Evolutionary conservation across 2,797 vertebrate genomes (phyloP), one percentile per base, ranked within the genome.

Genomic region (Chelon auratus): DNA sequence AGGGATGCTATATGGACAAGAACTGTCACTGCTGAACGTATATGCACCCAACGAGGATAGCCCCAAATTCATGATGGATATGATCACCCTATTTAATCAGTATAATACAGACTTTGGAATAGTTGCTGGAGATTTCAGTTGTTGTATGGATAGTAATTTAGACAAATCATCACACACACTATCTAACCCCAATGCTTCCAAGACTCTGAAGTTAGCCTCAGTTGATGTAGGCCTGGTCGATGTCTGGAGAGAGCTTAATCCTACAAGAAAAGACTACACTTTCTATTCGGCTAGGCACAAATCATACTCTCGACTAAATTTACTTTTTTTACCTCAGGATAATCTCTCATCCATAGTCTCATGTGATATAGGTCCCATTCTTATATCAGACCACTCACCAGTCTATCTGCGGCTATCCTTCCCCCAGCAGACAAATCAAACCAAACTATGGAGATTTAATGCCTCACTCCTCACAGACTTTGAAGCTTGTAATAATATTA

Each of bases 371-470:
- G 75, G 58, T 0, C 10, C 53, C 12, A 75, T 75, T 67, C 60
- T 70, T 58, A 66, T 67, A 50, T 78, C 75, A 39, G 63, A 78
- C 17, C 67, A 75, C 12, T 59, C 76, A 18, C 70, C 58, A 60
- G 59, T 84, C 5, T 56, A 59, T 4, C 67, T 81, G 2, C 36
- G 3, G 14, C 12, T 75, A 4, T 48, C 43, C 13, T 54, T 72
- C 0, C 33, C 57, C 17, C 52, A 74, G 11, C 36, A 74, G 50
- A 20, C 18, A 50, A 13, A 54, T 5, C 12, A 52, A 45, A 43
- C 57, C 12, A 77, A 56, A 18, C 12, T 68, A 4, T 84, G 62
- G 62, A 75, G 51, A 74, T 77, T 60, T 72, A 80, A 80, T 10
- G 18, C 40, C 4, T 79, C 59, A 40, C 39, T 40, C 9, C 39